Evolutionary conservation across 1,140 invertebrate species (phyloP).

Genomic region (Plutomurus gul): DNA sequence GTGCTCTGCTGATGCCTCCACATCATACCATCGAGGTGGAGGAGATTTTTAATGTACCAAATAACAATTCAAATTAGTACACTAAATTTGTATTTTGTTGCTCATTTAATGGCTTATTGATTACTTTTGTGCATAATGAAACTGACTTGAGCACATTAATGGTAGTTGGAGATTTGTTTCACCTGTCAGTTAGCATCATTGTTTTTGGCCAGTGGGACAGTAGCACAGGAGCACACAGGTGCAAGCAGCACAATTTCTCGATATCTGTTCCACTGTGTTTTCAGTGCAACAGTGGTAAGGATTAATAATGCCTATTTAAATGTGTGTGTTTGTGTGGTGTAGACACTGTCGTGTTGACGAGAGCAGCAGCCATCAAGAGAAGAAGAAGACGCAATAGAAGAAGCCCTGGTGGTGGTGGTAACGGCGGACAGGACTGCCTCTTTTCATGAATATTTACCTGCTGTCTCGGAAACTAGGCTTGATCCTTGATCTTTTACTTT

Average conservation of each 20-base stretch:
- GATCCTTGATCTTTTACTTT: background rate
- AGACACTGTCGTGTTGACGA: background rate
- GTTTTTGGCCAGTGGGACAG: background rate
- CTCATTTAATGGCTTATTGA: conserved; percentile 19
- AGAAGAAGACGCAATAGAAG: no score
- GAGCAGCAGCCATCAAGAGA: no score
- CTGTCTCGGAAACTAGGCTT: background rate
- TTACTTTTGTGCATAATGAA: background rate
- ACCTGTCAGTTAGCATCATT: background rate
- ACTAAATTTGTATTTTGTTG: background rate
- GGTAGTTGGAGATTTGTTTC: background rate
- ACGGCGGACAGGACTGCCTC: background rate
- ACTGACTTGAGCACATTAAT: background rate
- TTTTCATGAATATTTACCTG: conserved; percentile 8
- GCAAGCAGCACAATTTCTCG: no score
- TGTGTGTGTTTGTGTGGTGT: background rate
- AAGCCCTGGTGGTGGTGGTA: background rate
- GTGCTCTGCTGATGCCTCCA: no score
- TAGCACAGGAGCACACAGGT: no score
- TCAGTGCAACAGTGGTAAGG: background rate
- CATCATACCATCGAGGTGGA: no score
- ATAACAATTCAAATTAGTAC: background rate
- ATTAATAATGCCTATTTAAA: no score
- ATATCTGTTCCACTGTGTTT: background rate
- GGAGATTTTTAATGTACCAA: conserved; percentile 8